Conservation (phyloP, 2,797 vertebrate species). For the Chelon labrosus region DNA sequence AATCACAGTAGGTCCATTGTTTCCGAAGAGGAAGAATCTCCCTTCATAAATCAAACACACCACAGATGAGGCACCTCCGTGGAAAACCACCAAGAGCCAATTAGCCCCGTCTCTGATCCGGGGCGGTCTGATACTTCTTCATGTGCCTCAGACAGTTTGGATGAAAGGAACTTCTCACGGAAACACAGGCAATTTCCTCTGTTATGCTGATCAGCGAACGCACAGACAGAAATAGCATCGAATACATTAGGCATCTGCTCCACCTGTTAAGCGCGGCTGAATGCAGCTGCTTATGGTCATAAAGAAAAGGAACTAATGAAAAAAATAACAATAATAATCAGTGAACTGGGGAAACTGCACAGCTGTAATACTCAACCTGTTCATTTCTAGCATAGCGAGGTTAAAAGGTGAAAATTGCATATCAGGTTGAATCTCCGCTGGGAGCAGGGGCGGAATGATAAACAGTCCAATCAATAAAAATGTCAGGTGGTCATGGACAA, state of each 20-base stretch:
- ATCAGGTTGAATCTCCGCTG: slow-evolving; percentile 12
- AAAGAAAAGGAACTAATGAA: slow-evolving; percentile 6
- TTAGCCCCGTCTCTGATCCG: slow-evolving; percentile 61
- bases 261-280: not conserved
- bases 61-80: slow-evolving; percentile 47
- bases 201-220: slow-evolving; percentile 19
- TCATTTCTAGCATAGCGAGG: not conserved
- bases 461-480: slow-evolving; percentile 47
- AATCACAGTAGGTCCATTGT: slow-evolving; percentile 38
- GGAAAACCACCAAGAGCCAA: slow-evolving; percentile 57
- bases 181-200: slow-evolving; percentile 28
- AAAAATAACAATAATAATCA: not conserved
- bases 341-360: not conserved
- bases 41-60: slow-evolving; percentile 70
- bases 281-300: slow-evolving; percentile 4
- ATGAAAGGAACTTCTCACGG: slow-evolving; percentile 40
- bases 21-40: slow-evolving; percentile 36
- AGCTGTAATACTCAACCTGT: not conserved
- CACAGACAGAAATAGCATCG: slow-evolving; percentile 12
- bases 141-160: slow-evolving; percentile 35
- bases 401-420: slow-evolving; percentile 7
- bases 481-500: slow-evolving; percentile 30
- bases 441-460: slow-evolving; percentile 41
- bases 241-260: slow-evolving; percentile 14
- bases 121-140: slow-evolving; percentile 43